Conservation (phyloP, 2,888 invertebrate genomes). For the Mayetiola destructor region DNA sequence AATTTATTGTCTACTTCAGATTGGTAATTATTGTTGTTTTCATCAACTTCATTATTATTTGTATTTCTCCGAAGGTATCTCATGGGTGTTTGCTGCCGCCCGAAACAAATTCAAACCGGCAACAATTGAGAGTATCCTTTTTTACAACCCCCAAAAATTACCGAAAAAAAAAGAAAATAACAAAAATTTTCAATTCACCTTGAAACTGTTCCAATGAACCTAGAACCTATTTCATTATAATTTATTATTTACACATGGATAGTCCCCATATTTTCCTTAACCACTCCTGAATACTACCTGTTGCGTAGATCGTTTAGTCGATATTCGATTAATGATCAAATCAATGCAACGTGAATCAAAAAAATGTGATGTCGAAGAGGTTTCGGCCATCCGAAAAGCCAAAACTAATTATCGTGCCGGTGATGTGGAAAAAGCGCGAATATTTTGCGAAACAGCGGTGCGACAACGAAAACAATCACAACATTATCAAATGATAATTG, state of each 20-base stretch:
- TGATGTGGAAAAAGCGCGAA: not conserved
- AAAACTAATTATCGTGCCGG: not conserved
- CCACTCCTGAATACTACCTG: too few relatives aligned
- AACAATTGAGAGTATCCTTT: not conserved
- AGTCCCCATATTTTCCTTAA: too few relatives aligned
- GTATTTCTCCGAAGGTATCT: not conserved
- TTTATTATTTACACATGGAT: too few relatives aligned
- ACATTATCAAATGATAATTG: not conserved
- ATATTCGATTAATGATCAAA: conserved; percentile 1
- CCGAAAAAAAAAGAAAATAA: too few relatives aligned
- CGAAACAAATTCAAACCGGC: not conserved
- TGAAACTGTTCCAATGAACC: too few relatives aligned
- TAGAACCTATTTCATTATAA: too few relatives aligned
- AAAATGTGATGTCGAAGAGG: not conserved
- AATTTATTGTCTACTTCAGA: too few relatives aligned
- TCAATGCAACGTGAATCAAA: conserved; percentile 6
- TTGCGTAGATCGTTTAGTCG: not conserved
- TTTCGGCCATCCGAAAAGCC: not conserved
- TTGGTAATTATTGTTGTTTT: too few relatives aligned
- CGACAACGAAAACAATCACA: conserved; percentile 1
- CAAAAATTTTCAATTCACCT: too few relatives aligned
- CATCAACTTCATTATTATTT: too few relatives aligned
- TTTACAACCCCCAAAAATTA: too few relatives aligned
- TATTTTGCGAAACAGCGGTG: not conserved
- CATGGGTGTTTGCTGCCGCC: too few relatives aligned